Conservation (phyloP, 2,113 vertebrate genomes). For the Heptranchias perlo region DNA sequence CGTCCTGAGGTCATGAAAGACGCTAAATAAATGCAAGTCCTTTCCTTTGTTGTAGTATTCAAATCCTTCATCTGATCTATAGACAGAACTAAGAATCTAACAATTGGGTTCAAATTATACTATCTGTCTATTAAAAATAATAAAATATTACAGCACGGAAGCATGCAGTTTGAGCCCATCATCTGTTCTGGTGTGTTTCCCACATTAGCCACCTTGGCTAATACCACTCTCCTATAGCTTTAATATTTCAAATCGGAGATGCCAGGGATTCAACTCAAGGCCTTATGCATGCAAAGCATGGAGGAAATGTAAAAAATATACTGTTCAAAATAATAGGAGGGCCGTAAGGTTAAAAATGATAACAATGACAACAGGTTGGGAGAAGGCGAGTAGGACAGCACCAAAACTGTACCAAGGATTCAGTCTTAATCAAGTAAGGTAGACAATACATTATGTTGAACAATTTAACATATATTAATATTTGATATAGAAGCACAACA, state of each 20-base stretch:
- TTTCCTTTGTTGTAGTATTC: background rate
- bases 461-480: background rate
- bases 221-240: background rate
- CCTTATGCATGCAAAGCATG: background rate
- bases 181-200: background rate
- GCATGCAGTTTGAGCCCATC: background rate
- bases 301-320: background rate
- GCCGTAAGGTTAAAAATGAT: background rate
- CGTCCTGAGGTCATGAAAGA: background rate
- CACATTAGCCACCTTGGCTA: background rate
- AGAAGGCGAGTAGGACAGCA: background rate
- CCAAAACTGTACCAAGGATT: background rate
- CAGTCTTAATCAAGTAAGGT: background rate
- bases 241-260: background rate
- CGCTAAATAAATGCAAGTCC: too few relatives aligned
- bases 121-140: background rate
- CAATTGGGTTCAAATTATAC: background rate
- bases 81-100: background rate
- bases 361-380: background rate
- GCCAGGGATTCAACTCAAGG: background rate
- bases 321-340: background rate
- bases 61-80: background rate
- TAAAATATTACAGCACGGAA: background rate
- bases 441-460: background rate
- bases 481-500: background rate